phyloP scores from a whole-genome alignment of 2,113 vertebrate genomes.

The Melanotaenia duboulayi region DNA sequence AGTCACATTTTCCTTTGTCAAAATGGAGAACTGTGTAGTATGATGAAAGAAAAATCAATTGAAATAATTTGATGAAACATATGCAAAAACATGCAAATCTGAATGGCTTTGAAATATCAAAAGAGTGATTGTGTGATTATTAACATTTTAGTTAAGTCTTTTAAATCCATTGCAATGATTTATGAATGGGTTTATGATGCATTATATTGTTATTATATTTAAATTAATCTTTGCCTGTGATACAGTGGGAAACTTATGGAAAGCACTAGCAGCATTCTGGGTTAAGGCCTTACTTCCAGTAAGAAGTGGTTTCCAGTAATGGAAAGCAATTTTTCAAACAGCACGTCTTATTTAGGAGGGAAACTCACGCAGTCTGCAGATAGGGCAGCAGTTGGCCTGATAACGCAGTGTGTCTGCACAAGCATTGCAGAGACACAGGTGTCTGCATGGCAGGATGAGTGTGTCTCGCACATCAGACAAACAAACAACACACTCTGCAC shows the following conservation, averaged over 20 bases:
- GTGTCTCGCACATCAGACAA: slow-evolving; percentile 96
- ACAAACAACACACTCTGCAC: slow-evolving; percentile 97
- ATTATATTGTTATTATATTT: too few relatives aligned
- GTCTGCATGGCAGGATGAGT: slow-evolving; percentile 95
- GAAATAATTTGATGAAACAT: too few relatives aligned
- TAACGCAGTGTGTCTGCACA: slow-evolving; percentile 96
- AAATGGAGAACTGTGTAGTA: too few relatives aligned
- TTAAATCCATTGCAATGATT: too few relatives aligned
- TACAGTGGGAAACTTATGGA: neutral
- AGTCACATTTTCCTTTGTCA: too few relatives aligned
- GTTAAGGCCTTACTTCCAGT: neutral
- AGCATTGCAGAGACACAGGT: slow-evolving; percentile 94
- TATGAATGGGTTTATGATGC: too few relatives aligned
- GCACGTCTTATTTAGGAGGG: neutral
- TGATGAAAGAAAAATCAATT: too few relatives aligned
- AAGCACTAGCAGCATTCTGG: neutral
- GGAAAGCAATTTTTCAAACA: neutral
- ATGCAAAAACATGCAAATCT: too few relatives aligned
- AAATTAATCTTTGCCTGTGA: neutral
- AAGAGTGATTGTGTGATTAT: too few relatives aligned
- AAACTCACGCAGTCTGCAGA: slow-evolving; percentile 93
- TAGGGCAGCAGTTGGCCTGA: slow-evolving; percentile 98
- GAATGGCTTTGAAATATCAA: too few relatives aligned
- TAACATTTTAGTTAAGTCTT: too few relatives aligned
- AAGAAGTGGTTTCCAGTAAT: neutral